Conservation (phyloP, 2,113 vertebrate genomes). For the Sakesphorus luctuosus region DNA sequence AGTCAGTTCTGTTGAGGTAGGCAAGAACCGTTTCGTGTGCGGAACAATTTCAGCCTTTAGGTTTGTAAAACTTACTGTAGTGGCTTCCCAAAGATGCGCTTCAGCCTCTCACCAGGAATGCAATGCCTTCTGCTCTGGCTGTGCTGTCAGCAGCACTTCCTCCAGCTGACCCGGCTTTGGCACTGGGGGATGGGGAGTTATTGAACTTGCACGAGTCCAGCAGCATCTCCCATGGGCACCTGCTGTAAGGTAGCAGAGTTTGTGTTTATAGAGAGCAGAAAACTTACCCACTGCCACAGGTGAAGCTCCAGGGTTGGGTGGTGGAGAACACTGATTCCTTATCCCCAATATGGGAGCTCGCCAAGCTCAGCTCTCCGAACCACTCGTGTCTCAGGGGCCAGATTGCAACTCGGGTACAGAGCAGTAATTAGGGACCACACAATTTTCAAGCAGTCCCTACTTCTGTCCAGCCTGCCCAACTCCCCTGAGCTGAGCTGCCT, state of each 20-base stretch:
- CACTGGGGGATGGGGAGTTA: background rate
- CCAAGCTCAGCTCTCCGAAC: background rate
- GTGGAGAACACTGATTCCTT: accelerated
- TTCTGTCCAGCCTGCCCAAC: background rate
- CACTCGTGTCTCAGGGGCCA: background rate
- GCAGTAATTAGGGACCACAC: background rate
- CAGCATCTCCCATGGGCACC: background rate
- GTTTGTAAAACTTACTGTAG: background rate
- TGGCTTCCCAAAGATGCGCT: background rate
- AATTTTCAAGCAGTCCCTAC: background rate
- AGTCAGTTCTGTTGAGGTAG: background rate
- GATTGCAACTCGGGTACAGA: background rate
- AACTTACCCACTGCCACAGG: background rate
- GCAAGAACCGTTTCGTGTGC: background rate
- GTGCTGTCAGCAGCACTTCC: background rate
- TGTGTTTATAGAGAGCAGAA: background rate
- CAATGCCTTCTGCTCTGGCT: background rate
- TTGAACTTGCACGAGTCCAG: accelerated
- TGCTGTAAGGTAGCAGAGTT: background rate
- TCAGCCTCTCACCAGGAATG: background rate
- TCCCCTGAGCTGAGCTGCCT: background rate
- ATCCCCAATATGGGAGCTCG: accelerated
- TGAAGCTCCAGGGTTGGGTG: background rate
- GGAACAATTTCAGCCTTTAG: background rate
- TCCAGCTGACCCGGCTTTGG: background rate